Evolutionary conservation across 2,113 vertebrate species (phyloP), one percentile per base, ranked within the genome.

Genomic region (Amphilophus citrinellus): DNA sequence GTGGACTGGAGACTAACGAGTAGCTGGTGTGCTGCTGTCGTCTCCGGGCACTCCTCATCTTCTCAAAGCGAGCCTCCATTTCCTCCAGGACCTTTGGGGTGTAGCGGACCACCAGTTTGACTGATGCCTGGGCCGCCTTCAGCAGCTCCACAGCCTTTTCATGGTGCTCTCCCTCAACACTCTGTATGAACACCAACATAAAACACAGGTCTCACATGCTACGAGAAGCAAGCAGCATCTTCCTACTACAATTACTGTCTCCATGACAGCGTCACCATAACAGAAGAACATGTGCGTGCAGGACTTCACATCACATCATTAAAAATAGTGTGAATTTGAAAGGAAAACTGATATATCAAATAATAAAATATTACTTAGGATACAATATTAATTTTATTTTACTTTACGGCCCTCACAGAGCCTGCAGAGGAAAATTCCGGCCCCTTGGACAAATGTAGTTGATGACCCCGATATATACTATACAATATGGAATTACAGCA

Each of bases 61-160:
- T 98, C 95, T 98, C 97, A 17, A 98, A 98, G 66, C 97, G 96
- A 30, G 97, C 97, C 93, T 98, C 97, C 97, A 98, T 98, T 84
- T 98, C 97, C 92, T 98, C 97, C 56, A 98, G 96, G 75, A 98
- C 97, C 8, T 97, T 97, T 0, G 97, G 97, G 0, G 97, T 98
- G 86, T 98, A 98, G 37, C 97, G 96, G 53, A 98, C 97, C 37
- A 98, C 97, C 92, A 98, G 92, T 86, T 98, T 98, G 80, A 98
- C 97, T 0, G 97, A 97, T 44, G 97, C 97, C 91, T 98, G 97
- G 1, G 97, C 97, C 0, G 97, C 97, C 92, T 98, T 98, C 88
- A 98, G 92, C 79, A 98, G 95, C 91, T 98, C 97, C 88, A 98
- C 97, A 0, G 97, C 97, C 91, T 97, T 97, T 92, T 98, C 97